A percentile compares a stretch with the other conserved stretches of the same genome.
phyloP scores from a whole-genome alignment of 2,113 vertebrate genomes.

The Tretioscincus oriximinensis region DNA sequence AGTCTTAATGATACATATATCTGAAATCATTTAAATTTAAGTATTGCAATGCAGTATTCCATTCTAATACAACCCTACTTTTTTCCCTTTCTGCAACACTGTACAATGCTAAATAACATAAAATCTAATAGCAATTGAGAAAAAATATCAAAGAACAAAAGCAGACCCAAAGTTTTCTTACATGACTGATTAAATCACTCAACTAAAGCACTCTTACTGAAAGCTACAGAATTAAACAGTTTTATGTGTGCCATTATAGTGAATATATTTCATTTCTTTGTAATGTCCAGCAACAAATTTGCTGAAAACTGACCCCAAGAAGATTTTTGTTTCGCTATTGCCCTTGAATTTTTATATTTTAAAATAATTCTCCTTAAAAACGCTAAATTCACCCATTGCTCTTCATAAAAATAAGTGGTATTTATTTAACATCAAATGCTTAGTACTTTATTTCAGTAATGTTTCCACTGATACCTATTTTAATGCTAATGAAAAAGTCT shows the following conservation, averaged over 20 bases:
- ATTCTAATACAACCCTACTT: neutral
- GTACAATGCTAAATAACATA: constrained; percentile 11
- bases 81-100: neutral
- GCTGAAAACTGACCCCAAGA: constrained; percentile 26
- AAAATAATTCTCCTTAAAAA: constrained; percentile 22
- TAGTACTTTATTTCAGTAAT: constrained; percentile 28
- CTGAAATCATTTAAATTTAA: constrained; percentile 5
- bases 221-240: neutral
- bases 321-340: neutral
- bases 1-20: neutral
- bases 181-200: constrained; percentile 30
- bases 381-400: constrained; percentile 22
- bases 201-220: neutral
- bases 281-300: constrained; percentile 17
- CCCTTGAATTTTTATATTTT: constrained; percentile 19
- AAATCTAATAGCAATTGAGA: constrained; percentile 24
- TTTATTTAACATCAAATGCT: constrained; percentile 40
- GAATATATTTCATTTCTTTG: constrained; percentile 32
- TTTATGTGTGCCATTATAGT: constrained; percentile 16
- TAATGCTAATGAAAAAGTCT: constrained; percentile 34
- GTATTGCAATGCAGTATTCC: neutral
- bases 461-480: constrained; percentile 13
- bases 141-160: constrained; percentile 25
- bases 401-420: constrained; percentile 24
- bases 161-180: constrained; percentile 29